These are phyloP conservation scores for Keiferia lycopersicella DNA, from an alignment of 2,888 invertebrate genomes.

Conservation along the genomic window DNA sequence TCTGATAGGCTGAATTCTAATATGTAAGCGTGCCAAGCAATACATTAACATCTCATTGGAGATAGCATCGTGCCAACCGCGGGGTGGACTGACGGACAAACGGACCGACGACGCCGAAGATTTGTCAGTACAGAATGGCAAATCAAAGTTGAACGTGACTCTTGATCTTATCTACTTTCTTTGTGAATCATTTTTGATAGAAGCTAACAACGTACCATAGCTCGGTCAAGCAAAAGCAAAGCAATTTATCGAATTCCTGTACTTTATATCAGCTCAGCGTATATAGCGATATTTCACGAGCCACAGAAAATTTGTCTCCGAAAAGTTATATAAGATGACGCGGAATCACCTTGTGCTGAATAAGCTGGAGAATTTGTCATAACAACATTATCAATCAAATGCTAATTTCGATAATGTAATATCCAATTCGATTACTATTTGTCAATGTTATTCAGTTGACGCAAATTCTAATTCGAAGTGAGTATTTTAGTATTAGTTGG, in stretches of 20 bases:
- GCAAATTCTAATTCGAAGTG: not conserved
- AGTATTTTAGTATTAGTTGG: not conserved
- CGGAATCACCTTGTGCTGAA: conserved; percentile 23
- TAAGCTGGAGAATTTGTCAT: not conserved
- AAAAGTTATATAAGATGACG: conserved; percentile 25
- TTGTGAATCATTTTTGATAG: conserved; percentile 22
- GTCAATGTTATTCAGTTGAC: not conserved
- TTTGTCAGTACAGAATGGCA: conserved; percentile 45
- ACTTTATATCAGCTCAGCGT: not conserved
- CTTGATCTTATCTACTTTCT: conserved; percentile 36
- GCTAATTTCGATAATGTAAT: conserved; percentile 11
- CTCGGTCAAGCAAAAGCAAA: not conserved
- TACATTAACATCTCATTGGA: conserved; percentile 74
- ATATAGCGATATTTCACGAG: not conserved
- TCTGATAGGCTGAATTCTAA: conserved; percentile 58
- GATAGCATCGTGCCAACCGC: conserved; percentile 61
- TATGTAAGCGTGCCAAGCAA: conserved; percentile 68
- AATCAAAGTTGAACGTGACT: conserved; percentile 44
- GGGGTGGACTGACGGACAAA: conserved; percentile 51
- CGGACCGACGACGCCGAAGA: conserved; percentile 40
- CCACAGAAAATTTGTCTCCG: conserved; percentile 25
- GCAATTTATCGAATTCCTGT: not conserved
- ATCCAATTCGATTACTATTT: not conserved
- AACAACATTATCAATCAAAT: conserved; percentile 18
- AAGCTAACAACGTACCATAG: not conserved